phyloP scores from a whole-genome alignment of 1,140 invertebrate genomes.

The Oreohelix idahoensis region DNA sequence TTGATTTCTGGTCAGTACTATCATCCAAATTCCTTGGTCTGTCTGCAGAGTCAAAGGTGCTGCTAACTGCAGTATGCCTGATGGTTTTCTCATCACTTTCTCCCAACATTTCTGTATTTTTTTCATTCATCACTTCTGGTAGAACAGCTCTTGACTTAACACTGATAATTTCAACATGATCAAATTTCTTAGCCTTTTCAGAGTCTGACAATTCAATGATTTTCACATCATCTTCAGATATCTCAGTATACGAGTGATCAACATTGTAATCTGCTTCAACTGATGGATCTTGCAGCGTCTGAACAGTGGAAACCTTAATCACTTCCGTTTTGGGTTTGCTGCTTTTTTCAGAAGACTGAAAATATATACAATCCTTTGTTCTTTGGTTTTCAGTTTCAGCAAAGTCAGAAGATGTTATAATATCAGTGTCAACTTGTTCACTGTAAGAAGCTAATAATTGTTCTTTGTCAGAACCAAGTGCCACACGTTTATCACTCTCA shows the following conservation, averaged over 20 bases:
- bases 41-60: background rate
- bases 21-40: background rate
- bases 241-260: background rate
- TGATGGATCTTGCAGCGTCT: background rate
- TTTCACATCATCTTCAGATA: background rate
- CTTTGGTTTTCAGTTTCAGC: background rate
- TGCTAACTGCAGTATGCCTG: background rate
- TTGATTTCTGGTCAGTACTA: background rate
- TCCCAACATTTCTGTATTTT: background rate
- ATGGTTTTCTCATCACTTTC: background rate
- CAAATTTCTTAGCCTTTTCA: background rate
- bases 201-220: slow-evolving; percentile 15
- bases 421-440: background rate
- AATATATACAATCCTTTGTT: background rate
- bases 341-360: background rate
- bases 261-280: background rate
- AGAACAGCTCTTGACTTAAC: background rate
- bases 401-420: background rate
- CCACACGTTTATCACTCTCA: background rate
- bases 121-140: background rate
- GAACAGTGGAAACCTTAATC: background rate
- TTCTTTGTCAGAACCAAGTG: background rate
- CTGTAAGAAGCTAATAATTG: background rate
- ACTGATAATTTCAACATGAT: background rate
- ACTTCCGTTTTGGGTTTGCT: background rate